Conservation (phyloP, 2,888 invertebrate species). For the Chorisops tibialis region DNA sequence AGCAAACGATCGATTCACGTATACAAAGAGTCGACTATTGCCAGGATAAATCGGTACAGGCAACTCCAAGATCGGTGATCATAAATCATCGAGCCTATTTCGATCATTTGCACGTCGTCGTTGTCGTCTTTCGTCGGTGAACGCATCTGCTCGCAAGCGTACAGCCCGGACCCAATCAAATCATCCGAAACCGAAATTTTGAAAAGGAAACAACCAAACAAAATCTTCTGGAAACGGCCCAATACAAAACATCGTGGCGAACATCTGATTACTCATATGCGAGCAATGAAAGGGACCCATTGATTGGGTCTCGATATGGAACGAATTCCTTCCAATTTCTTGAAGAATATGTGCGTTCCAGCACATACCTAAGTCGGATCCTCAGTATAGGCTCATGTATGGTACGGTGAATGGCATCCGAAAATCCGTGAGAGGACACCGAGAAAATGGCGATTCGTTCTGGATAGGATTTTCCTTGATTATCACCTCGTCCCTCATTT, state of each 20-base stretch:
- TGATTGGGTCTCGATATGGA: constrained; percentile 31
- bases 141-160: constrained; percentile 20
- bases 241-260: background rate
- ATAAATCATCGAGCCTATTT: constrained; percentile 17
- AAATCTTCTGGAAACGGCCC: background rate
- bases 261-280: constrained; percentile 7
- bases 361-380: constrained; percentile 1
- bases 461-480: constrained; percentile 34
- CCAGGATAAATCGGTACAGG: constrained; percentile 1
- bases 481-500: constrained; percentile 30
- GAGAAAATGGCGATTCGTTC: constrained; percentile 39
- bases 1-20: no score
- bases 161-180: constrained; percentile 10
- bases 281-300: constrained; percentile 6
- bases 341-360: background rate
- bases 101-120: constrained; percentile 13
- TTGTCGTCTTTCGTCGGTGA: constrained; percentile 5
- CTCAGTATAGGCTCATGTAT: background rate
- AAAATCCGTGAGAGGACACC: constrained; percentile 33
- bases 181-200: background rate
- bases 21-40: no score
- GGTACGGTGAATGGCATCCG: no score
- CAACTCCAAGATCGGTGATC: background rate
- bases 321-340: constrained; percentile 27
- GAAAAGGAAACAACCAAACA: background rate